Evolutionary conservation across 1,140 invertebrate species (phyloP).

Genomic region (Polypedilum vanderplanki): DNA sequence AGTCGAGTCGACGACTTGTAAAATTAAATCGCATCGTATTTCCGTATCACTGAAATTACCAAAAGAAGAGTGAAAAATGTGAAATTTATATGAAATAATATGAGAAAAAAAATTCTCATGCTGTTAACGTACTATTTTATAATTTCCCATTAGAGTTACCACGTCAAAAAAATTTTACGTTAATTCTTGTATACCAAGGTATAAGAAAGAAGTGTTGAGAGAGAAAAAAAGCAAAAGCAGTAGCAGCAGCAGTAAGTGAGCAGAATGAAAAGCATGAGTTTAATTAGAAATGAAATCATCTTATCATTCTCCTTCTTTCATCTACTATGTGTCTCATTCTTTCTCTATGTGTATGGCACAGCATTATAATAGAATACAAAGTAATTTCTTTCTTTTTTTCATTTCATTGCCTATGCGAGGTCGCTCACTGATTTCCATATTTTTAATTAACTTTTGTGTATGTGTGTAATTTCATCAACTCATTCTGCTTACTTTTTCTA

Average conservation of each 20-base stretch:
- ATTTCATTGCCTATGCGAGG: constrained; percentile 9
- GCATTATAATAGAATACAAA: constrained; percentile 9
- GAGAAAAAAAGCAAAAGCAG: not conserved
- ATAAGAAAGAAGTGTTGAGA: not conserved
- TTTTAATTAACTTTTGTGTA: constrained; percentile 26
- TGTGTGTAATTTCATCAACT: not conserved
- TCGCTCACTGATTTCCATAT: constrained; percentile 21
- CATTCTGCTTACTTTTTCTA: not conserved
- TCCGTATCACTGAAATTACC: not conserved
- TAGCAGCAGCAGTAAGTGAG: not conserved
- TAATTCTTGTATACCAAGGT: not conserved
- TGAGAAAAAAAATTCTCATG: constrained; percentile 20
- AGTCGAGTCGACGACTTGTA: not conserved
- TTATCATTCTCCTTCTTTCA: not conserved
- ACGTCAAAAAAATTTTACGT: constrained; percentile 23
- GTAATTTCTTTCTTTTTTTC: not conserved
- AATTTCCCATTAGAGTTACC: constrained; percentile 28
- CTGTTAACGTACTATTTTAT: constrained; percentile 21
- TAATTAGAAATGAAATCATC: constrained; percentile 22
- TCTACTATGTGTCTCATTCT: not conserved
- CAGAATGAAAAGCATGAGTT: constrained; percentile 13
- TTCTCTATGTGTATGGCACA: not conserved
- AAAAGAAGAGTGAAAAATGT: not conserved
- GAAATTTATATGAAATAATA: not conserved
- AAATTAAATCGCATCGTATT: not conserved